Percentiles rank a stretch among this genome's conserved stretches.
phyloP scores from a whole-genome alignment of 2,113 vertebrate species.

The Anolis sagrei region DNA sequence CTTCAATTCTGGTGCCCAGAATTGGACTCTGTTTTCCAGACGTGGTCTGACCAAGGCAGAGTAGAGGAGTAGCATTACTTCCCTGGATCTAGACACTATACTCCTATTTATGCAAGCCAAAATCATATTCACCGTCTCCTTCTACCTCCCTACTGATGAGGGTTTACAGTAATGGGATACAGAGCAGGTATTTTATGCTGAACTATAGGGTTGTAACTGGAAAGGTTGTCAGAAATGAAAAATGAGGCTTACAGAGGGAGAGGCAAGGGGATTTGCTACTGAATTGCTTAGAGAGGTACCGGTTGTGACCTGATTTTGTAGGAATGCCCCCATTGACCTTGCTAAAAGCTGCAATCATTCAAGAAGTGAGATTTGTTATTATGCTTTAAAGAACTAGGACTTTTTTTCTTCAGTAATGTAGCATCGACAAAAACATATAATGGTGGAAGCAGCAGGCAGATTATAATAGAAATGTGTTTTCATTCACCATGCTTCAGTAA shows the following conservation, averaged over 20 bases:
- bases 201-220: not conserved
- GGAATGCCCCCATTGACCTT: not conserved
- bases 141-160: too few relatives aligned
- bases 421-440: not conserved
- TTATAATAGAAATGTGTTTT: constrained; percentile 6
- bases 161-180: not conserved
- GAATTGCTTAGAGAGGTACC: not conserved
- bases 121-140: not conserved
- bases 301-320: not conserved
- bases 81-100: too few relatives aligned
- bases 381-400: not conserved
- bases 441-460: not conserved
- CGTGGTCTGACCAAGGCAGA: too few relatives aligned
- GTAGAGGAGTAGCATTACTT: too few relatives aligned
- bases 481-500: constrained; percentile 34
- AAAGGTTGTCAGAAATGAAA: not conserved
- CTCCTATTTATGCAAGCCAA: too few relatives aligned
- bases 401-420: not conserved
- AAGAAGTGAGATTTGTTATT: not conserved
- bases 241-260: not conserved
- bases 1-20: too few relatives aligned
- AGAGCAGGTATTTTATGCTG: not conserved
- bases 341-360: constrained; percentile 2
- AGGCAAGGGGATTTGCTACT: not conserved
- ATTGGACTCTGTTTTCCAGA: too few relatives aligned